These are phyloP conservation scores for Apocrypta bakeri DNA, from an alignment of 1,140 invertebrate genomes.

Conservation along the genomic window DNA sequence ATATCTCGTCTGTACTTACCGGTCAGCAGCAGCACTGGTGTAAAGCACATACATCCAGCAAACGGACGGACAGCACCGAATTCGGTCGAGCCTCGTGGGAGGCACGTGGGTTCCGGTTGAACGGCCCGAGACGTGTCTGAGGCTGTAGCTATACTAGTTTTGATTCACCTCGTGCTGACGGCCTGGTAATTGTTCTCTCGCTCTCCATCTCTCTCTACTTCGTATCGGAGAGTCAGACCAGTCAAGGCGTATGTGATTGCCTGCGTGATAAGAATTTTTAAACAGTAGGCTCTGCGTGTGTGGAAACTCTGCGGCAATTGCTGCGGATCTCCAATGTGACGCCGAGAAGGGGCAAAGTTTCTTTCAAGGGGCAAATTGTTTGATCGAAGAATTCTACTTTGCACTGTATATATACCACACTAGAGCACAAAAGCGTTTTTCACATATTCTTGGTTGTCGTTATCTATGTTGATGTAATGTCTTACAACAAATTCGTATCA, in stretches of 20 bases:
- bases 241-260: not conserved
- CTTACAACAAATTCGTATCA: too few relatives aligned
- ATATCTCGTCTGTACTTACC: not conserved
- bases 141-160: not conserved
- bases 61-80: not conserved
- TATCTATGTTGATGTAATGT: too few relatives aligned
- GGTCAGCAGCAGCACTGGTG: not conserved
- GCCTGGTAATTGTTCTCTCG: not conserved
- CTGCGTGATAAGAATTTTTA: not conserved
- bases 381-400: too few relatives aligned
- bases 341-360: not conserved
- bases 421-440: too few relatives aligned
- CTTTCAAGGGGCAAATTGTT: not conserved
- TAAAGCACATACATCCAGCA: not conserved
- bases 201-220: not conserved
- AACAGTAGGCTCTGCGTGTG: not conserved
- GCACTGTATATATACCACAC: too few relatives aligned
- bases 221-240: not conserved
- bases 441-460: too few relatives aligned
- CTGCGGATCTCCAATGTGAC: not conserved
- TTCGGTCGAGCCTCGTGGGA: not conserved
- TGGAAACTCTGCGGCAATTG: not conserved
- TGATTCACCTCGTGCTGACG: not conserved
- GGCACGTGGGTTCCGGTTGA: not conserved
- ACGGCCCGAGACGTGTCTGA: not conserved